Base-by-base conservation (phyloP, 2,888 invertebrate species). In the Criorhina ranunculi region DNA sequence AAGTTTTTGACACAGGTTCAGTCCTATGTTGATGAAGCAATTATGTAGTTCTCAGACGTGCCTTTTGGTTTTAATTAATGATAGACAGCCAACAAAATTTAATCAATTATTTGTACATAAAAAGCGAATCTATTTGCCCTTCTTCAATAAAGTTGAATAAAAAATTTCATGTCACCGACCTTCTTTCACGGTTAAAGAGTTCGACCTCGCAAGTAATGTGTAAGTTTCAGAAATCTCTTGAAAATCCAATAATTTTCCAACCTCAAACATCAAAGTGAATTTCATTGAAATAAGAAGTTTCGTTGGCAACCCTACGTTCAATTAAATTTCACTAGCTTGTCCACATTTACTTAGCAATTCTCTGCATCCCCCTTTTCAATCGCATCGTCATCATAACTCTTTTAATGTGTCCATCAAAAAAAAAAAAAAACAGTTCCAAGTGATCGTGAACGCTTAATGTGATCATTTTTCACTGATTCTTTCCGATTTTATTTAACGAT, bases 251-350 rank as follows among this genome's bases (percentile, higher is more conserved):
- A 4, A 1, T 24, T 24, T 24, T 24, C 24, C 24, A 24, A 24
- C 24, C 24, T 24, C 24, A 4, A 24, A 24, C 4, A 24, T 24
- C 4, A 24, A 24, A 24, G 24, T 3, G 24, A 8, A 35, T 35
- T 35, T 9, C 9, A 9, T 35, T 9, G 9, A 11, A 1, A 35
- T 11, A 1, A 0, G 11, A 46, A 19, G 7, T 11, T 24, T 1
- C 24, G 11, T 1, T 73, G 79, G 79, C 44, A 73, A 73, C 66
- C 15, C 66, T 66, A 5, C 3, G 7, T 15, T 17, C 24, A 62
- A 69, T 67, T 66, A 19, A 60, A 33, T 59, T 51, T 19, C 17
- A 24, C n/a, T 37, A 60, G 55, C 55, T 60, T 69, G 37, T 24
- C 55, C 44, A 46, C 46, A 67, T 66, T 69, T 42, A 37, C 60